Percentiles rank a stretch among this genome's conserved stretches.
Evolutionary conservation across 1,140 invertebrate genomes (phyloP).

Genomic region (Hermetia illucens): DNA sequence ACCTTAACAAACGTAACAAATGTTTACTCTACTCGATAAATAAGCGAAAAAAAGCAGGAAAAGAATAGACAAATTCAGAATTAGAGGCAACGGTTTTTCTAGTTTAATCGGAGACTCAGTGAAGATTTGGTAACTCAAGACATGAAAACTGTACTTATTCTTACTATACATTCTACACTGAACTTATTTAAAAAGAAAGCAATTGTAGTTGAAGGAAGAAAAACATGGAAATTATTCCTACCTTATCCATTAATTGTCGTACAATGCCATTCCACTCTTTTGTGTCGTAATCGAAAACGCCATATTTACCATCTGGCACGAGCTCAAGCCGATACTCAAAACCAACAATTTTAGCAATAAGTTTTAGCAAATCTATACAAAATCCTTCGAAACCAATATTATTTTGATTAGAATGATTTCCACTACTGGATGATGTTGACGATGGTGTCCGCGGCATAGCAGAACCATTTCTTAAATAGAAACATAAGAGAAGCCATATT

Average conservation of each 20-base stretch:
- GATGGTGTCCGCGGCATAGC: too few relatives aligned
- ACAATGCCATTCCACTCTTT: conserved; percentile 97
- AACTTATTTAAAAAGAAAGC: too few relatives aligned
- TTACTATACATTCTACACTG: neutral
- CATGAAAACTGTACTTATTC: neutral
- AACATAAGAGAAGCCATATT: too few relatives aligned
- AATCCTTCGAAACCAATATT: conserved; percentile 90
- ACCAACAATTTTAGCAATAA: conserved; percentile 73
- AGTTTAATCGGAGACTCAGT: too few relatives aligned
- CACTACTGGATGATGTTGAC: too few relatives aligned
- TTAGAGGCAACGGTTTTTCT: too few relatives aligned
- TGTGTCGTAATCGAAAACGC: conserved; percentile 75
- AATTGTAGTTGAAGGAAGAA: neutral
- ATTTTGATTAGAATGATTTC: conserved; percentile 4
- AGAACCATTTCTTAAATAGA: too few relatives aligned
- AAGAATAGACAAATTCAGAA: too few relatives aligned
- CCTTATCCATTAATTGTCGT: conserved; percentile 74
- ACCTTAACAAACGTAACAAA: too few relatives aligned
- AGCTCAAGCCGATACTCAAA: conserved; percentile 85
- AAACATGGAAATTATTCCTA: conserved; percentile 27
- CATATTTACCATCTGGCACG: conserved; percentile 91
- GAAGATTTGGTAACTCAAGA: too few relatives aligned
- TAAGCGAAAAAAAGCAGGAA: too few relatives aligned
- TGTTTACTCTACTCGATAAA: too few relatives aligned
- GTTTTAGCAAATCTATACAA: conserved; percentile 87